Conservation (phyloP, 2,797 vertebrate genomes). For the Ambastaia sidthimunki region DNA sequence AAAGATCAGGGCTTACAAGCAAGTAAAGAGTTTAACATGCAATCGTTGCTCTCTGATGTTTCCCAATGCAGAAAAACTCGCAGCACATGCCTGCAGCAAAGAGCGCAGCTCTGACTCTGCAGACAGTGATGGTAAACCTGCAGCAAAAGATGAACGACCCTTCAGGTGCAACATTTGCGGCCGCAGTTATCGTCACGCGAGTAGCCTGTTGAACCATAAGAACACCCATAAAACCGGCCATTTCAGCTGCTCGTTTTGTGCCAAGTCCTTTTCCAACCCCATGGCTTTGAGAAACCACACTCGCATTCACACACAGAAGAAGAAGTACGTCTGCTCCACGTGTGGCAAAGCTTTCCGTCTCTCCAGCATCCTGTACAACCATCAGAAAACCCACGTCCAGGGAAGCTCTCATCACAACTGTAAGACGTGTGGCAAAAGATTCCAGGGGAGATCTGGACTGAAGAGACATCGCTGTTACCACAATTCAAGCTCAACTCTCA, state of each 20-base stretch:
- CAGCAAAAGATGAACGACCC: constrained; percentile 73
- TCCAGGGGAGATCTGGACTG: constrained; percentile 80
- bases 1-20: constrained; percentile 60
- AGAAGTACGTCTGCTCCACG: constrained; percentile 79
- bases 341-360: constrained; percentile 85
- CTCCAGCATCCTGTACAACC: constrained; percentile 82
- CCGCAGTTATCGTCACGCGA: constrained; percentile 83
- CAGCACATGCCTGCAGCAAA: constrained; percentile 65
- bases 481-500: constrained; percentile 57
- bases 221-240: constrained; percentile 82
- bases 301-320: constrained; percentile 82
- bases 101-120: constrained; percentile 24
- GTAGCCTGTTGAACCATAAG: constrained; percentile 85
- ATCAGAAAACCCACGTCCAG: constrained; percentile 79
- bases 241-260: constrained; percentile 81
- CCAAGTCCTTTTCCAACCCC: constrained; percentile 82
- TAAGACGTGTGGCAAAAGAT: constrained; percentile 81
- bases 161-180: constrained; percentile 83
- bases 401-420: constrained; percentile 79
- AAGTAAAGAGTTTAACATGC: constrained; percentile 66
- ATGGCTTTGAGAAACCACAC: constrained; percentile 83
- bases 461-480: constrained; percentile 78
- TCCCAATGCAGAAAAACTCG: constrained; percentile 66
- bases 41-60: constrained; percentile 71
- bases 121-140: background rate